phyloP scores from a whole-genome alignment of 2,113 vertebrate genomes.

The Leptobrachium leishanense region DNA sequence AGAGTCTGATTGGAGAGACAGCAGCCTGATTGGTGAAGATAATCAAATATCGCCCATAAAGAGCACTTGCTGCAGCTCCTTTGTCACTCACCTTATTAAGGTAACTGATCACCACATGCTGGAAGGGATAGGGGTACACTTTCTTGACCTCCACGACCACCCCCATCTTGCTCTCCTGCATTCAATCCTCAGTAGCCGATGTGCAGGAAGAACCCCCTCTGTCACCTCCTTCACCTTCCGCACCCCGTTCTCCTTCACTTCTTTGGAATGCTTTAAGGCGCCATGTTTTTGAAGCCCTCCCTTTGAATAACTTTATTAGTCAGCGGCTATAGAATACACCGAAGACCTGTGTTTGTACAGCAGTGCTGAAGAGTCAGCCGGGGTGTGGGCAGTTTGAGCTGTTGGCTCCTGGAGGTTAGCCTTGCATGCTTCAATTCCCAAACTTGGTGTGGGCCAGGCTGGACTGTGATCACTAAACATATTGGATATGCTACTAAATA shows the following conservation, averaged over 20 bases:
- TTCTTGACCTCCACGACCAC: slow-evolving; percentile 63
- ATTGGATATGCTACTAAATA: no score
- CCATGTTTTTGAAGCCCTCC: slow-evolving; percentile 33
- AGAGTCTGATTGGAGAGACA: no score
- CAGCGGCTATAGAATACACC: no score
- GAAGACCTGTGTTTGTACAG: no score
- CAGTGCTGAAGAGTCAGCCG: no score
- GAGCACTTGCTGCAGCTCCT: neutral
- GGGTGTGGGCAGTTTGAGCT: no score
- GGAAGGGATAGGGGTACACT: slow-evolving; percentile 67
- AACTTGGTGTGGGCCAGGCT: no score
- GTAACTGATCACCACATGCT: slow-evolving; percentile 68
- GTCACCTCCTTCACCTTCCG: neutral
- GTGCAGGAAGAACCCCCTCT: neutral
- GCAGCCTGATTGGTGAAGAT: no score
- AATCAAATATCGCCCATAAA: neutral
- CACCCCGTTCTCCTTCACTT: neutral
- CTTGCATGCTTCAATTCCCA: no score
- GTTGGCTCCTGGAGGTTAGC: no score
- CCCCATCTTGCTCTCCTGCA: slow-evolving; percentile 55
- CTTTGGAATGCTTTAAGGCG: slow-evolving; percentile 1
- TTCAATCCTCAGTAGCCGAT: neutral
- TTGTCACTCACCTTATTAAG: slow-evolving; percentile 65
- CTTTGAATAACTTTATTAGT: slow-evolving; percentile 38
- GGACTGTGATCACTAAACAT: no score